Evolutionary conservation across 2,113 vertebrate species (phyloP).

Genomic region (Scatophagus argus): DNA sequence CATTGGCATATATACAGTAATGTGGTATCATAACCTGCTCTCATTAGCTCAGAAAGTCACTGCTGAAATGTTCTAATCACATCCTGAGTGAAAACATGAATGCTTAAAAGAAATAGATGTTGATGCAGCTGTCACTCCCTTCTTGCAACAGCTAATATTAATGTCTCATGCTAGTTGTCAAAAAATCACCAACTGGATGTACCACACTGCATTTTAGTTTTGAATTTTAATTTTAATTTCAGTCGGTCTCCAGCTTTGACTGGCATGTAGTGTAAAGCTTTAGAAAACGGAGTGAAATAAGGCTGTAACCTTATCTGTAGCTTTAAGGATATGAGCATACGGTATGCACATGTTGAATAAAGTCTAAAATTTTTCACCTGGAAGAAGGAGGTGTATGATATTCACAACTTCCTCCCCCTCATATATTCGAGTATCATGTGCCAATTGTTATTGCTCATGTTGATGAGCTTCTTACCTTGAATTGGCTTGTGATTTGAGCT

Average conservation of each 20-base stretch:
- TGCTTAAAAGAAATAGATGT: constrained; percentile 3
- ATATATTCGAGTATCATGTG: neutral
- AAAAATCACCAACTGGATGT: neutral
- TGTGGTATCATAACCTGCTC: neutral
- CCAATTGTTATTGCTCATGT: neutral
- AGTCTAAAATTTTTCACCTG: neutral
- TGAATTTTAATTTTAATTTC: neutral
- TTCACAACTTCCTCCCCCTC: constrained; percentile 27
- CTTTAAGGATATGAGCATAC: neutral
- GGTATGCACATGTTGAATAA: neutral
- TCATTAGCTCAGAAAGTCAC: constrained; percentile 15
- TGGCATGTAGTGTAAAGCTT: neutral
- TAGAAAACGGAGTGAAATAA: too few relatives aligned
- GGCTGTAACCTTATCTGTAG: neutral
- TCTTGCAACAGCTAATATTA: constrained; percentile 3
- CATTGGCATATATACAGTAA: neutral
- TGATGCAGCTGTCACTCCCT: neutral
- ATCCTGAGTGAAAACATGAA: constrained; percentile 1
- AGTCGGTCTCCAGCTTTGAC: neutral
- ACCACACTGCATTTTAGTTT: neutral
- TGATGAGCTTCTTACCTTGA: constrained; percentile 11
- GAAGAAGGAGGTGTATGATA: neutral
- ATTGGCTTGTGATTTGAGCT: neutral
- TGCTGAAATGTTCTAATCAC: constrained; percentile 7
- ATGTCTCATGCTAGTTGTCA: neutral